Conservation (phyloP, 2,888 invertebrate genomes). For the Metopia argyrocephala region DNA sequence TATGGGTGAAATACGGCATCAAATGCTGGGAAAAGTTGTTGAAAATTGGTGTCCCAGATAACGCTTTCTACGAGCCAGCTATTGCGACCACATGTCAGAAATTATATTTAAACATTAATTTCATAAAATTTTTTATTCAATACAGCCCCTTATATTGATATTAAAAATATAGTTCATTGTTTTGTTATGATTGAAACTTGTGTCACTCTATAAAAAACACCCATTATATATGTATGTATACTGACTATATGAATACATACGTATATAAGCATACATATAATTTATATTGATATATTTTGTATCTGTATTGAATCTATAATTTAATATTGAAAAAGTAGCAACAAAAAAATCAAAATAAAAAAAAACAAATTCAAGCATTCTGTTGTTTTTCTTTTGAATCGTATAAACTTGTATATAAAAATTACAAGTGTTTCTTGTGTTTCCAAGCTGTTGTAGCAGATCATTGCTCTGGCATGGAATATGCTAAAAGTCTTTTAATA, state of each 20-base stretch:
- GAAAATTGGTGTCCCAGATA: too few species aligned
- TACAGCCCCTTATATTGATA: too few species aligned
- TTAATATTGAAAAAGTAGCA: conserved; percentile 12
- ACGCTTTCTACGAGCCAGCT: too few species aligned
- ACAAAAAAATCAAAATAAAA: not conserved
- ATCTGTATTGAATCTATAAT: conserved; percentile 34
- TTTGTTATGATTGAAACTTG: too few species aligned
- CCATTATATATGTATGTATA: too few species aligned
- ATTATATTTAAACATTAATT: too few species aligned
- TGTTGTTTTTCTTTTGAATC: not conserved
- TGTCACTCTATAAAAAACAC: too few species aligned
- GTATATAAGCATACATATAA: not conserved
- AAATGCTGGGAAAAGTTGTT: too few species aligned
- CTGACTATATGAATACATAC: not conserved
- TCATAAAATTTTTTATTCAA: too few species aligned
- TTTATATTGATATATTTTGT: conserved; percentile 1
- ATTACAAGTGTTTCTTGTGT: not conserved
- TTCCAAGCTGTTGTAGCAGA: not conserved
- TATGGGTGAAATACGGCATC: too few species aligned
- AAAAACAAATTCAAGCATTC: not conserved
- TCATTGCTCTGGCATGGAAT: not conserved
- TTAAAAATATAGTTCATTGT: too few species aligned
- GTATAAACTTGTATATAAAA: not conserved
- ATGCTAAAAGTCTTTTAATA: not conserved
- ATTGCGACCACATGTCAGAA: too few species aligned